These are phyloP conservation scores for Caenorhabditis sp. DNA, from an alignment of 2,888 invertebrate genomes.

Conservation along the genomic window DNA sequence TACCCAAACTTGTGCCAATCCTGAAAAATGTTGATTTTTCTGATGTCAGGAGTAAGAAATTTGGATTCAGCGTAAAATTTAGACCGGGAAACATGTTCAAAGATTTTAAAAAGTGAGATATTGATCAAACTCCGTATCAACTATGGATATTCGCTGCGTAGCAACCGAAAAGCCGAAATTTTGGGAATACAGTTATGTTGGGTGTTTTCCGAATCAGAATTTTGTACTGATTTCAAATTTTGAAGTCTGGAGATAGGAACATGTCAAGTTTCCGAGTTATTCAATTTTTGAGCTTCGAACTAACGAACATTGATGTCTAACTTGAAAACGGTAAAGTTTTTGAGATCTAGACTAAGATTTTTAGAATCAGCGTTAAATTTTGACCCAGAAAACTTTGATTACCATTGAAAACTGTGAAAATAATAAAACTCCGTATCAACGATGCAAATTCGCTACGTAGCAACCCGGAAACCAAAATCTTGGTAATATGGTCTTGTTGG, in stretches of 20 bases:
- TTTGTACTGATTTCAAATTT: not conserved
- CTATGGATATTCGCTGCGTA: not conserved
- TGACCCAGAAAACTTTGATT: too few species aligned
- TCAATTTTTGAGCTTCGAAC: not conserved
- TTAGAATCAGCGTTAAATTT: too few species aligned
- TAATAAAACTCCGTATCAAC: not conserved
- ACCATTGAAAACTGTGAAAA: too few species aligned
- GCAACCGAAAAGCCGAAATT: not conserved
- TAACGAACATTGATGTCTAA: too few species aligned
- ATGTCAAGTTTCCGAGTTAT: not conserved
- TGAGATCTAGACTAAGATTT: too few species aligned
- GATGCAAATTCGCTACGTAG: not conserved
- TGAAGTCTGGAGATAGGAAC: slow-evolving; percentile 7
- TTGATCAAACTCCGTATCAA: not conserved
- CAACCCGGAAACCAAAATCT: not conserved
- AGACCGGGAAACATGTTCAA: not conserved
- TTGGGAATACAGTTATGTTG: not conserved
- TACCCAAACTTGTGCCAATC: slow-evolving; percentile 19
- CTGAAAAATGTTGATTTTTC: slow-evolving; percentile 7
- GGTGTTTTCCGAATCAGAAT: not conserved
- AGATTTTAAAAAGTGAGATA: too few species aligned
- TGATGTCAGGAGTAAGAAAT: not conserved
- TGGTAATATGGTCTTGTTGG: not conserved
- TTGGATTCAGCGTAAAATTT: not conserved
- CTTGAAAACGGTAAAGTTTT: not conserved